phyloP scores from a whole-genome alignment of 2,888 invertebrate species.

The Carabus problematicus region DNA sequence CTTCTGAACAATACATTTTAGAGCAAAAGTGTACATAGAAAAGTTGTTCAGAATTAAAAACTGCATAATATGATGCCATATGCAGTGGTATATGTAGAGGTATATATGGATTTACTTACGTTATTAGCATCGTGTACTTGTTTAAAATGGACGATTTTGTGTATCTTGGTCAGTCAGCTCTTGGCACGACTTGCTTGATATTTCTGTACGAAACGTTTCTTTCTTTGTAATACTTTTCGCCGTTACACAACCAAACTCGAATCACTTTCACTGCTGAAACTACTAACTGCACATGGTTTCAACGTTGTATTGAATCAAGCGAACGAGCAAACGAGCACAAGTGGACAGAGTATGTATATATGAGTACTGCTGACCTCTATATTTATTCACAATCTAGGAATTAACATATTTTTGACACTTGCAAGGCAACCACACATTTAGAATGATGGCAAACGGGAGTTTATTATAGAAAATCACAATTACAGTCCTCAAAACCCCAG shows the following conservation, averaged over 20 bases:
- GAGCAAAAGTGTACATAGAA: too few relatives aligned
- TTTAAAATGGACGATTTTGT: too few relatives aligned
- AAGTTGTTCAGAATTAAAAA: too few relatives aligned
- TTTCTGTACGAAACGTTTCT: constrained; percentile 33
- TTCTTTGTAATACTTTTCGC: constrained; percentile 24
- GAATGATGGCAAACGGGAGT: too few relatives aligned
- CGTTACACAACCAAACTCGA: constrained; percentile 31
- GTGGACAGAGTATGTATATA: neutral
- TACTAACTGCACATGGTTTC: constrained; percentile 35
- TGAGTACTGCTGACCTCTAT: constrained; percentile 38
- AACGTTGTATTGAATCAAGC: constrained; percentile 12
- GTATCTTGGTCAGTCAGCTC: neutral
- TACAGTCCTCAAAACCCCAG: too few relatives aligned
- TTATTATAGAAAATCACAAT: neutral
- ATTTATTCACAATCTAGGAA: constrained; percentile 4
- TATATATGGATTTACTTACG: constrained; percentile 24
- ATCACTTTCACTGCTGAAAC: constrained; percentile 34
- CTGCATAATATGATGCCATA: too few relatives aligned
- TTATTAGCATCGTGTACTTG: constrained; percentile 24
- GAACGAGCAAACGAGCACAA: constrained; percentile 6
- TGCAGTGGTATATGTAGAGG: neutral
- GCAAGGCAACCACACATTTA: too few relatives aligned
- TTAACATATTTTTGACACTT: neutral
- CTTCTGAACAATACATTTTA: too few relatives aligned
- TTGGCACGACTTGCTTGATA: neutral